Conservation (phyloP, 2,797 vertebrate species). For the Takifugu ocellatus region DNA sequence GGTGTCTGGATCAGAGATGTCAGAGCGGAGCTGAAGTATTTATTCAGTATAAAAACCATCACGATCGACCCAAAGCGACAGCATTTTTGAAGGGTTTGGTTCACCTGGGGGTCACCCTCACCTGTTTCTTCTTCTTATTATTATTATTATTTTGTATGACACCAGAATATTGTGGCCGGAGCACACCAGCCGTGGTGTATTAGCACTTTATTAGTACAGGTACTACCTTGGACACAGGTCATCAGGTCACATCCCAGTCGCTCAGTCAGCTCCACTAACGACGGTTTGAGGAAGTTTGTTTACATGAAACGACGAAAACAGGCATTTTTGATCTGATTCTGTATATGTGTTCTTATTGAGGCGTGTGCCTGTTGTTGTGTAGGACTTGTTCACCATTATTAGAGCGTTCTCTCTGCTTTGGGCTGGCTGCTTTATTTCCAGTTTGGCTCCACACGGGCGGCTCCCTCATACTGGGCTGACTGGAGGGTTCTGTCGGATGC, state of each 20-base stretch:
- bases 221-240: slow-evolving; percentile 64
- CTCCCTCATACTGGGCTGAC: slow-evolving; percentile 34
- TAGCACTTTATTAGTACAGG: slow-evolving; percentile 87
- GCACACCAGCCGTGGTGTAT: slow-evolving; percentile 65
- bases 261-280: slow-evolving; percentile 40
- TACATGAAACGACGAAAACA: slow-evolving; percentile 58
- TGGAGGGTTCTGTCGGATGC: slow-evolving; percentile 34
- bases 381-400: slow-evolving; percentile 41
- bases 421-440: slow-evolving; percentile 30
- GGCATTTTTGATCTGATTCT: slow-evolving; percentile 55
- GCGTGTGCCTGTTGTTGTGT: slow-evolving; percentile 36
- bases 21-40: slow-evolving; percentile 52
- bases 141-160: slow-evolving; percentile 18
- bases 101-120: slow-evolving; percentile 14
- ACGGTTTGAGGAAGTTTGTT: slow-evolving; percentile 58
- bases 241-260: slow-evolving; percentile 45
- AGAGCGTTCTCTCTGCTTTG: slow-evolving; percentile 21
- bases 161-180: slow-evolving; percentile 34
- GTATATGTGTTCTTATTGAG: slow-evolving; percentile 65
- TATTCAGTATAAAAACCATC: slow-evolving; percentile 58
- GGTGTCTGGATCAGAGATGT: slow-evolving; percentile 47
- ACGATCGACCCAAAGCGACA: slow-evolving; percentile 37
- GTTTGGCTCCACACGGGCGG: slow-evolving; percentile 5
- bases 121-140: background rate
- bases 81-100: slow-evolving; percentile 2